Evolutionary conservation across 2,113 vertebrate genomes (phyloP).

Genomic region (Salvelinus sp.): DNA sequence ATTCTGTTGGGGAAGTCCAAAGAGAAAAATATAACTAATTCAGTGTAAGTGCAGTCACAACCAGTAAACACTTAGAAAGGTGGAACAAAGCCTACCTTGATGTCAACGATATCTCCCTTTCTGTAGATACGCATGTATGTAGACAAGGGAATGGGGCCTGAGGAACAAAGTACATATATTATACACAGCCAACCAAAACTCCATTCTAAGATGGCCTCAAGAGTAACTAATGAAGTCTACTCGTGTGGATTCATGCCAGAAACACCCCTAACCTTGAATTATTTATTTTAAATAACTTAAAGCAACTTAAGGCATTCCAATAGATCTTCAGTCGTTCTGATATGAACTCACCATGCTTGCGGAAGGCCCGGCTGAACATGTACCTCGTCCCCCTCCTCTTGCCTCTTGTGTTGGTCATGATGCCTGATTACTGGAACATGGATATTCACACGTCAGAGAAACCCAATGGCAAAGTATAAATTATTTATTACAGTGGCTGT

Average conservation of each 20-base stretch:
- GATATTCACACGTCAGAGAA: too few species aligned
- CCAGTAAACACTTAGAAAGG: not conserved
- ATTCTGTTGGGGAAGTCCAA: too few species aligned
- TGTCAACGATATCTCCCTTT: conserved; percentile 98
- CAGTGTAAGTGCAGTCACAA: too few species aligned
- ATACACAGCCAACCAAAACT: not conserved
- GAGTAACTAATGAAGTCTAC: too few species aligned
- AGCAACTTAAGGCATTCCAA: not conserved
- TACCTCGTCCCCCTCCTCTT: conserved; percentile 98
- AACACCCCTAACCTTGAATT: not conserved
- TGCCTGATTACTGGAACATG: conserved; percentile 77
- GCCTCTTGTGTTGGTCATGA: conserved; percentile 98
- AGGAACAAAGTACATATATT: not conserved
- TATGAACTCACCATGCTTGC: conserved; percentile 91
- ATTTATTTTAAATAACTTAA: not conserved
- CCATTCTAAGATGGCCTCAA: too few species aligned
- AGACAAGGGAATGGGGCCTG: conserved; percentile 93
- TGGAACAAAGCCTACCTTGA: conserved; percentile 81
- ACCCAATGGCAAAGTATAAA: too few species aligned
- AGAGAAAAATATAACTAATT: not conserved
- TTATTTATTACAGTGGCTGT: too few species aligned
- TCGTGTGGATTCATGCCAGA: not conserved
- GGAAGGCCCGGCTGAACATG: conserved; percentile 94
- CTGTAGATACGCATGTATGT: conserved; percentile 99
- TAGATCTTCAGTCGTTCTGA: not conserved